Percentiles rank a stretch among this genome's conserved stretches.
phyloP scores from a whole-genome alignment of 2,113 vertebrate genomes.

The human (Homo sapiens) region DNA sequence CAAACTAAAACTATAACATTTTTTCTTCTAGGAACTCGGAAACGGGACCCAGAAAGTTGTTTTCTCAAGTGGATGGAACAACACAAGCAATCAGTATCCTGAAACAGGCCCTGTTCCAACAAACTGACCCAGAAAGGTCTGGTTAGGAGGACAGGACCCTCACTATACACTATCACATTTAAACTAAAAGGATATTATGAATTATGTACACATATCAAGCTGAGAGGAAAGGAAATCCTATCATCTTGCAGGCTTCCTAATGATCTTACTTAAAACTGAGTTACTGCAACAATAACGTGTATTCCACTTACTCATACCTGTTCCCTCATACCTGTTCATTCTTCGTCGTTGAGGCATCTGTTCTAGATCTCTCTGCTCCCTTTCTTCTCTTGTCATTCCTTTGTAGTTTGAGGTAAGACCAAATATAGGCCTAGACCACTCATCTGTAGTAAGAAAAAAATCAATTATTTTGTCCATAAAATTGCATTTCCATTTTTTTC shows the following conservation, averaged over 20 bases:
- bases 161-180: neutral
- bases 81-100: neutral
- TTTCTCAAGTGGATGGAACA: neutral
- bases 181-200: neutral
- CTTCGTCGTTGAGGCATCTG: conserved; percentile 96
- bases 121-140: neutral
- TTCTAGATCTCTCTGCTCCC: conserved; percentile 97
- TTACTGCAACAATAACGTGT: neutral
- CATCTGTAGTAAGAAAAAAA: conserved; percentile 85
- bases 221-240: neutral
- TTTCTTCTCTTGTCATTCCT: conserved; percentile 98
- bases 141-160: neutral
- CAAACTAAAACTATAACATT: neutral
- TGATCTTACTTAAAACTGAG: neutral
- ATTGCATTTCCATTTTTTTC: neutral
- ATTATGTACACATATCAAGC: neutral
- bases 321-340: conserved; percentile 89
- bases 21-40: neutral
- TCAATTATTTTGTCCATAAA: neutral
- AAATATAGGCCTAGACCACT: conserved; percentile 99
- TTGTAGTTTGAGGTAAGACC: conserved; percentile 98
- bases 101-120: neutral
- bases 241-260: neutral
- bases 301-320: conserved; percentile 37
- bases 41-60: neutral